Conservation (phyloP, 2,888 invertebrate species). For the Platycheirus albimanus region DNA sequence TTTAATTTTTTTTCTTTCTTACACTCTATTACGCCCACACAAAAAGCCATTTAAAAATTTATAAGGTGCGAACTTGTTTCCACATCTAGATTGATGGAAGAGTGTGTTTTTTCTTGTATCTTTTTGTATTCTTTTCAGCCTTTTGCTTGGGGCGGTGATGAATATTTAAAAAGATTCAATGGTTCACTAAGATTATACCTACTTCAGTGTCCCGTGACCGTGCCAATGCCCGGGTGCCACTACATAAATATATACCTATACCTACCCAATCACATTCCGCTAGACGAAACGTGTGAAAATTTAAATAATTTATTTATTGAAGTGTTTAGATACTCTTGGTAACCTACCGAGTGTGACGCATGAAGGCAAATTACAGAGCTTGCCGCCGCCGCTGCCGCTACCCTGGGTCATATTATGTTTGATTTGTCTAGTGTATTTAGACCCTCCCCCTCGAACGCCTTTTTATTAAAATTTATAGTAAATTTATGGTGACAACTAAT, state of each 20-base stretch:
- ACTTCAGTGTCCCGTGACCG: no score
- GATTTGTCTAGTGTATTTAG: not conserved
- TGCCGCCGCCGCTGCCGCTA: not conserved
- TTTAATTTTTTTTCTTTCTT: constrained; percentile 7
- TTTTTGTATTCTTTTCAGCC: not conserved
- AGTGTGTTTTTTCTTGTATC: constrained; percentile 1
- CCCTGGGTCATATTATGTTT: not conserved
- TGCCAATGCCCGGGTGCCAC: not conserved
- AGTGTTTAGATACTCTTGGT: not conserved
- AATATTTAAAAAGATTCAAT: constrained; percentile 36
- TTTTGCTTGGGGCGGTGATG: constrained; percentile 1
- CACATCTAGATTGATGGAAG: constrained; percentile 5
- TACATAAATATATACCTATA: not conserved
- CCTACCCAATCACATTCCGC: not conserved
- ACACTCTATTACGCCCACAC: constrained; percentile 28
- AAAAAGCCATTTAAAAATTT: constrained; percentile 32
- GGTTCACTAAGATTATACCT: constrained; percentile 3
- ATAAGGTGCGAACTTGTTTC: constrained; percentile 36
- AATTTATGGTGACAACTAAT: constrained; percentile 63
- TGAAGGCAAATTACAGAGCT: constrained; percentile 30
- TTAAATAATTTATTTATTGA: constrained; percentile 34
- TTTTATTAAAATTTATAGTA: constrained; percentile 31
- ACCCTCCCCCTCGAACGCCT: constrained; percentile 19
- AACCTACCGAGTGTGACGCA: constrained; percentile 11
- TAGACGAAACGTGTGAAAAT: constrained; percentile 19